Evolutionary conservation across 1,140 invertebrate genomes (phyloP).

Genomic region (Melanaphis sacchari): DNA sequence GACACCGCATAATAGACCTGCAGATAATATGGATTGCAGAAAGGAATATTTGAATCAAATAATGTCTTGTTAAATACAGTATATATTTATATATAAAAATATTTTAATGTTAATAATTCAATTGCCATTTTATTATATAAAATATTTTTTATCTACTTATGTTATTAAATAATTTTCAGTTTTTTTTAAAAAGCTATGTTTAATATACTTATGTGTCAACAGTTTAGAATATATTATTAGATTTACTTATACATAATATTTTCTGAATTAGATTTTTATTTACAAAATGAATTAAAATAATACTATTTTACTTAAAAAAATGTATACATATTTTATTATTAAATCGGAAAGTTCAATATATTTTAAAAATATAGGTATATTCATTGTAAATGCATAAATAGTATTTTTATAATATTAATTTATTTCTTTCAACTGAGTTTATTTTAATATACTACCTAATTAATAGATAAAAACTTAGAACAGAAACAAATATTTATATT

Average conservation of each 20-base stretch:
- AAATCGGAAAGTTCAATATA: too few species aligned
- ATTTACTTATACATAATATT: not conserved
- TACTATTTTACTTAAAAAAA: not conserved
- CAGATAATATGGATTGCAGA: conserved; percentile 83
- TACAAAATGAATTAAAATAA: not conserved
- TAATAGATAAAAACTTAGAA: too few species aligned
- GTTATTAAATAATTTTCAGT: not conserved
- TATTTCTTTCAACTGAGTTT: not conserved
- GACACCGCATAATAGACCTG: conserved; percentile 87
- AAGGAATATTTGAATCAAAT: conserved; percentile 75
- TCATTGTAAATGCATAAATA: too few species aligned
- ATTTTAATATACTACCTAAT: too few species aligned
- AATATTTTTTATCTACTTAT: not conserved
- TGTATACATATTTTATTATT: not conserved
- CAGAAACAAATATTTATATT: too few species aligned
- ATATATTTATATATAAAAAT: not conserved
- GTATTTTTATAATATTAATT: not conserved
- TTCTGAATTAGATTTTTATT: not conserved
- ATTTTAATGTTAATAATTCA: not conserved
- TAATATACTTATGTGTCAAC: not conserved
- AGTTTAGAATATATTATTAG: not conserved
- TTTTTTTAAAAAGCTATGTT: not conserved
- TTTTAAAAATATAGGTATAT: too few species aligned
- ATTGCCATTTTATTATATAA: not conserved
- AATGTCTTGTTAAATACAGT: conserved; percentile 60